A percentile compares a stretch with the other conserved stretches of the same genome.
phyloP scores from a whole-genome alignment of 2,797 vertebrate genomes.

The Arctocebus calabarensis region DNA sequence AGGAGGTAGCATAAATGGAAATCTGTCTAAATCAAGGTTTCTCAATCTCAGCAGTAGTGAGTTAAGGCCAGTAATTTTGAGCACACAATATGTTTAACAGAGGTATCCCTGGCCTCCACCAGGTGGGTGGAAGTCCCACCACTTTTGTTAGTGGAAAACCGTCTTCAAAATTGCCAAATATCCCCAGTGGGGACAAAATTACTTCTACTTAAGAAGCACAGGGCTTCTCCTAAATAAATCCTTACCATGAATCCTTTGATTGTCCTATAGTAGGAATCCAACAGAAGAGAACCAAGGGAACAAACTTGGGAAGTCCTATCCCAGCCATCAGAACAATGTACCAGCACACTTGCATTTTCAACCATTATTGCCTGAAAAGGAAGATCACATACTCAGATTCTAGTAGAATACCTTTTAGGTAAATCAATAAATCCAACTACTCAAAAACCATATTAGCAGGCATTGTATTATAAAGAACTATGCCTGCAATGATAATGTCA shows the following conservation, averaged over 20 bases:
- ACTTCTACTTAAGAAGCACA: neutral
- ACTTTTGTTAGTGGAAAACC: neutral
- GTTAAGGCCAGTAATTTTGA: neutral
- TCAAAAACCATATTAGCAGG: neutral
- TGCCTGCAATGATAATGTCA: neutral
- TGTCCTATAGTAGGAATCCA: slow-evolving; percentile 98
- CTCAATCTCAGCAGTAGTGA: neutral
- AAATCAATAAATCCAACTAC: neutral
- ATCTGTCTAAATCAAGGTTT: neutral
- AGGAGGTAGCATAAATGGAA: neutral
- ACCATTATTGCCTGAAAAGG: slow-evolving; percentile 92
- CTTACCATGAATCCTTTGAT: slow-evolving; percentile 98
- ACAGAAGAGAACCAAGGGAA: slow-evolving; percentile 94
- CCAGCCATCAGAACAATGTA: slow-evolving; percentile 99
- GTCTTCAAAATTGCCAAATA: neutral
- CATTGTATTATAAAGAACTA: neutral
- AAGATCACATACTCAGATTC: slow-evolving; percentile 56
- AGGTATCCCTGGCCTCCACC: neutral
- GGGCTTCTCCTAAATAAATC: neutral
- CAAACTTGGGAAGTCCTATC: slow-evolving; percentile 98
- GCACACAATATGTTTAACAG: neutral
- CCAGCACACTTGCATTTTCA: slow-evolving; percentile 96
- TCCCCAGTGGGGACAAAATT: neutral
- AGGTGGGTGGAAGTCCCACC: neutral
- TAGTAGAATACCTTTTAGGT: neutral